Evolutionary conservation across 2,888 invertebrate genomes (phyloP), one percentile per base, ranked within the genome.

Genomic region (Ophion ventricosus): DNA sequence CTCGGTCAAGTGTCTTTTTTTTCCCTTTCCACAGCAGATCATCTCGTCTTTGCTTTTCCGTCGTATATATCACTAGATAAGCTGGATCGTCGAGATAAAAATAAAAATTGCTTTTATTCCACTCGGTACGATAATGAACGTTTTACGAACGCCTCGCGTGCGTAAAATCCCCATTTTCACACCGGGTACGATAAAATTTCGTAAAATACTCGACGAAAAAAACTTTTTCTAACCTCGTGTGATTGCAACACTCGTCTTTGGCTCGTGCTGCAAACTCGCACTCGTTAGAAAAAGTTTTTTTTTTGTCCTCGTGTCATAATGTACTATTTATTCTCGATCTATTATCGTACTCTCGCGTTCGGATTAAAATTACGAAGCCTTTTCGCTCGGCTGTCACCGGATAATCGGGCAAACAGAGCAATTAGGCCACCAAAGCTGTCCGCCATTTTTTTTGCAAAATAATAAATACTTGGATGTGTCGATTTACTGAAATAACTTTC

Each of bases 391-490:
- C 67, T 29, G 10, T 77, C 57, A 40, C 25, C 11, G 81, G 26
- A 23, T 63, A 26, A 73, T 59, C 59, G 70, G 43, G 59, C 61
- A 61, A 73, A 67, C 76, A 63, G 35, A 84, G 61, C 76, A 67
- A 77, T 73, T 40, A 56, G 80, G 73, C 80, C 69, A 84, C 74
- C 26, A 80, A 77, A 73, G 77, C 73, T 43, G 43, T 43, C 72
- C 72, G 80, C 66, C 72, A 76, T 49, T 72, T 63, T 43, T 14
- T 43, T 43, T 14, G 43, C 43, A 43, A 43, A 14, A 11, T 43
- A 43, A 14, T 2, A 43, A 56, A 63, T 11, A 20, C 63, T 35
- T 1, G 11, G 40, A 35, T 17, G 43, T 25, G 67, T 17, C 14
- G 25, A 43, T 43, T 43, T 40, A 43, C n/a, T 14, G 10, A n/a